phyloP scores from a whole-genome alignment of 2,113 vertebrate genomes.

The Passerina amoena region DNA sequence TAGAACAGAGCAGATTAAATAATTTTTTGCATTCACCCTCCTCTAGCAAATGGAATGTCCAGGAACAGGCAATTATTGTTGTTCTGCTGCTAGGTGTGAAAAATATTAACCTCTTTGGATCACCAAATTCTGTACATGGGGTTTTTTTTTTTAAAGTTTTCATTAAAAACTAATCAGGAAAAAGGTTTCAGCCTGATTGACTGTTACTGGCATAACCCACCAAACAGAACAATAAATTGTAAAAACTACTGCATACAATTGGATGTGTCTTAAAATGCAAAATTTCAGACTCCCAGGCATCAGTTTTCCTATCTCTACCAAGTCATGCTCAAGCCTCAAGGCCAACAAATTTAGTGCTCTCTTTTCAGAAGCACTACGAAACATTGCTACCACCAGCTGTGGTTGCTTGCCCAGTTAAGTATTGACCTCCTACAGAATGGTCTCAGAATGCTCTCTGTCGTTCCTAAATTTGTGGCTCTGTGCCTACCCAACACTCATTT shows the following conservation, averaged over 20 bases:
- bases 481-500: not conserved
- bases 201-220: not conserved
- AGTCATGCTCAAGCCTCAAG: constrained; percentile 47
- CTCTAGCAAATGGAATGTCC: not conserved
- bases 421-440: constrained; percentile 11
- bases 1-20: not conserved
- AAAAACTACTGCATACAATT: not conserved
- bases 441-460: not conserved
- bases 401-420: not conserved
- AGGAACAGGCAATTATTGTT: not conserved
- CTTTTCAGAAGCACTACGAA: not conserved
- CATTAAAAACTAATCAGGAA: not conserved
- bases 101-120: not conserved
- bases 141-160: not conserved
- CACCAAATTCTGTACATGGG: not conserved
- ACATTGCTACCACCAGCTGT: not conserved
- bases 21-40: not conserved
- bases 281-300: not conserved
- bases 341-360: not conserved
- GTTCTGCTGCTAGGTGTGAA: not conserved
- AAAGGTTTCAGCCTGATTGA: not conserved
- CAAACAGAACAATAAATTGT: constrained; percentile 37
- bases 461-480: constrained; percentile 10
- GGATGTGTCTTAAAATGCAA: not conserved
- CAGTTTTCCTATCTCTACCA: constrained; percentile 6